Conservation (phyloP, 1,140 invertebrate species). For the Cotesia vestalis region DNA sequence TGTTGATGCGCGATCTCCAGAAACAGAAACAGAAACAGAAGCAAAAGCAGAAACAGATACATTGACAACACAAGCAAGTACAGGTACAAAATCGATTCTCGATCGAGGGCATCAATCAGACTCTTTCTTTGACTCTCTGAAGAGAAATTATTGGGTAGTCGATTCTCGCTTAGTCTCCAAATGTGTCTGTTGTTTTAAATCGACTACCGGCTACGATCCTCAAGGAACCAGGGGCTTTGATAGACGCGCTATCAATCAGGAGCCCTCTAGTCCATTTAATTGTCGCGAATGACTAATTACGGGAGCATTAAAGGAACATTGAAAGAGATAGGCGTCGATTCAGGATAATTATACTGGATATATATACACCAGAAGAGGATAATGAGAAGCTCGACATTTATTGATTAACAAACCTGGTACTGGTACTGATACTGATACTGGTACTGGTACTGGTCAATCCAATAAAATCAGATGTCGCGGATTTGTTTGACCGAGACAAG, state of each 20-base stretch:
- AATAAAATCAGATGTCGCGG: too few relatives aligned
- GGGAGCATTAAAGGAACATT: constrained; percentile 39
- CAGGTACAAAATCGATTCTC: too few relatives aligned
- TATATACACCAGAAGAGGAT: not conserved
- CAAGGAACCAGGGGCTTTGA: not conserved
- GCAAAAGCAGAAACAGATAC: too few relatives aligned
- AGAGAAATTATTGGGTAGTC: constrained; percentile 32
- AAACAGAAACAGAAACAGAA: too few relatives aligned
- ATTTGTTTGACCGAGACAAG: too few relatives aligned
- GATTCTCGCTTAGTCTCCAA: constrained; percentile 9
- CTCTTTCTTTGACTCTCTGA: constrained; percentile 38
- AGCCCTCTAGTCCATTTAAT: constrained; percentile 36
- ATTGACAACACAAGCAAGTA: not conserved
- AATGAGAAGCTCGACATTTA: constrained; percentile 26
- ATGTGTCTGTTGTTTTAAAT: not conserved
- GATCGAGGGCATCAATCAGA: constrained; percentile 50
- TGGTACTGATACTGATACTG: too few relatives aligned
- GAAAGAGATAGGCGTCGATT: constrained; percentile 33
- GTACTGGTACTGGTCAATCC: too few relatives aligned
- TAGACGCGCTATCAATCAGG: constrained; percentile 51
- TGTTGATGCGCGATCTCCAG: too few relatives aligned
- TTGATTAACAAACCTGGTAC: constrained; percentile 10
- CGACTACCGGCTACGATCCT: too few relatives aligned
- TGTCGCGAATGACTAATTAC: constrained; percentile 54
- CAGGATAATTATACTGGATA: too few relatives aligned